Evolutionary conservation across 1,140 invertebrate species (phyloP).

Genomic region (Eumaeus atala): DNA sequence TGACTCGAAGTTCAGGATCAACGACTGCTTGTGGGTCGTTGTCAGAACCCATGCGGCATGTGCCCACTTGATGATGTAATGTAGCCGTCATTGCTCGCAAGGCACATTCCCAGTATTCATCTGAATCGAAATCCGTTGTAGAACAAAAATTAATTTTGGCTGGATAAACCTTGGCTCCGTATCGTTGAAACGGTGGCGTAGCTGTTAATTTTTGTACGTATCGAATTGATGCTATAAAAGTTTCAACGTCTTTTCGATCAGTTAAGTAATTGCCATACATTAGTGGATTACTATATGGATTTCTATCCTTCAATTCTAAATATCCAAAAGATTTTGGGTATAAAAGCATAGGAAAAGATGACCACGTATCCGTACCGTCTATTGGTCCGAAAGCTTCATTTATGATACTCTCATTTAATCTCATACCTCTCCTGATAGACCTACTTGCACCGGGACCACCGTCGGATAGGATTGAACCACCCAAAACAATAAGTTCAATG

Average conservation of each 20-base stretch:
- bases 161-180: slow-evolving; percentile 63
- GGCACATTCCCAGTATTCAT: slow-evolving; percentile 77
- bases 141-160: slow-evolving; percentile 67
- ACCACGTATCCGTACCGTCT: slow-evolving; percentile 65
- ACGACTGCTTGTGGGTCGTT: slow-evolving; percentile 74
- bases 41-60: slow-evolving; percentile 79
- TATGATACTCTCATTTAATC: slow-evolving; percentile 76
- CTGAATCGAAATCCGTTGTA: slow-evolving; percentile 57
- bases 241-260: slow-evolving; percentile 68
- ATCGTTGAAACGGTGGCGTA: slow-evolving; percentile 67
- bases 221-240: slow-evolving; percentile 70
- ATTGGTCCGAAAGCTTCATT: slow-evolving; percentile 73
- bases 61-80: slow-evolving; percentile 77
- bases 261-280: slow-evolving; percentile 80
- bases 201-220: slow-evolving; percentile 55
- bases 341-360: slow-evolving; percentile 73
- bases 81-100: slow-evolving; percentile 69
- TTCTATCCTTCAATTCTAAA: slow-evolving; percentile 72
- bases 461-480: slow-evolving; percentile 77
- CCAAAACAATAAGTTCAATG: slow-evolving; percentile 77
- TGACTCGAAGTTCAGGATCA: slow-evolving; percentile 72
- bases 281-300: slow-evolving; percentile 79
- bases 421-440: slow-evolving; percentile 74
- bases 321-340: slow-evolving; percentile 78
- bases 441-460: slow-evolving; percentile 70